These are phyloP conservation scores for Chascanopsetta lugubris DNA, from an alignment of 2,113 vertebrate species.

Conservation along the genomic window DNA sequence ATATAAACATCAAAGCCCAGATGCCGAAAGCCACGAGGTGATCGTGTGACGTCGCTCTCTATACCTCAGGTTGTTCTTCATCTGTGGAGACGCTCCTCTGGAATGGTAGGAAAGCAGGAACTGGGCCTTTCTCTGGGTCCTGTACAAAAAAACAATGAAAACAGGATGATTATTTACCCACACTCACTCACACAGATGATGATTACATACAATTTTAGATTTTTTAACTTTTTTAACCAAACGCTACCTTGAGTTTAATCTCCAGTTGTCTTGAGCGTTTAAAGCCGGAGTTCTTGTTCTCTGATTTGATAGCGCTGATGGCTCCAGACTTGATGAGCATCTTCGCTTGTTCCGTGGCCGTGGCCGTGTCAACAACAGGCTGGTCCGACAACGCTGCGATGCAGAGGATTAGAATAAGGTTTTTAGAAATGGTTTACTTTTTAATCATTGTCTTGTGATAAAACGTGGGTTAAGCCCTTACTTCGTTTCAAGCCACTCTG, in stretches of 20 bases:
- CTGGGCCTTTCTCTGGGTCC: conserved; percentile 91
- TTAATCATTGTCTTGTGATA: background rate
- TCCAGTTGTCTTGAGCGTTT: conserved; percentile 91
- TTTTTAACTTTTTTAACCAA: background rate
- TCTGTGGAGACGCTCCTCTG: conserved; percentile 91
- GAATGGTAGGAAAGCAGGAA: conserved; percentile 90
- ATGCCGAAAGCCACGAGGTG: background rate
- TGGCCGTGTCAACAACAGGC: conserved; percentile 90
- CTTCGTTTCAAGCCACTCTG: conserved; percentile 91
- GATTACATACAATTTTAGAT: too few relatives aligned
- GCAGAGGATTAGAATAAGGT: background rate
- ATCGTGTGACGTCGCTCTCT: background rate
- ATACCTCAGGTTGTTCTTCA: conserved; percentile 87
- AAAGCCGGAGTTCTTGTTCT: conserved; percentile 94
- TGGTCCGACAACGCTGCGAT: conserved; percentile 88
- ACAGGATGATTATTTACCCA: background rate
- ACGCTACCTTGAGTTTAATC: conserved; percentile 89
- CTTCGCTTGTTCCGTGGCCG: conserved; percentile 92
- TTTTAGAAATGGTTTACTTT: background rate
- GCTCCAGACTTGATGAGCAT: conserved; percentile 93
- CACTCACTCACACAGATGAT: too few relatives aligned
- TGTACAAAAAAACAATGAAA: conserved; percentile 43
- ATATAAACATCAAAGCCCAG: background rate
- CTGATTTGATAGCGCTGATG: conserved; percentile 93
- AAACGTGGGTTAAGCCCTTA: conserved; percentile 70